Conservation (phyloP, 2,797 vertebrate genomes). For the Heteromormyrus szaboi region DNA sequence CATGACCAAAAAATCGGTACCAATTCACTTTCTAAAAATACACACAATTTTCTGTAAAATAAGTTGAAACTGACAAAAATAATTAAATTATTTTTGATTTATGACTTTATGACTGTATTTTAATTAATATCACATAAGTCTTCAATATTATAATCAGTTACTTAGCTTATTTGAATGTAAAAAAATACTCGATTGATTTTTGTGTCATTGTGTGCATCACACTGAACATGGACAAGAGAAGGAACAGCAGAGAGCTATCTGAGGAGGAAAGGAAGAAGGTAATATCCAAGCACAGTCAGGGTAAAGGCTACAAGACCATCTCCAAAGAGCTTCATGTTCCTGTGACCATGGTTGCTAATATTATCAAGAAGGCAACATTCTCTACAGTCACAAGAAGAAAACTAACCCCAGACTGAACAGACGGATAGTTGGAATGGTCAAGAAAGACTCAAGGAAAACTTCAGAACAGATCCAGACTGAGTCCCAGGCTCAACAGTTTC, state of each 20-base stretch:
- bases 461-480: not conserved
- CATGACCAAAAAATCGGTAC: not conserved
- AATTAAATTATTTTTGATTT: not conserved
- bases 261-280: not conserved
- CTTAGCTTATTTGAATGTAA: not conserved
- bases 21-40: not conserved
- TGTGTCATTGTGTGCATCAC: not conserved
- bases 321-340: not conserved
- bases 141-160: not conserved
- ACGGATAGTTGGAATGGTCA: not conserved
- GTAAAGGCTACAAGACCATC: not conserved
- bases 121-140: not conserved
- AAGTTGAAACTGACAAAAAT: not conserved
- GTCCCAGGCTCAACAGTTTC: not conserved
- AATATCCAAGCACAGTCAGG: not conserved
- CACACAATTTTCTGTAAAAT: not conserved
- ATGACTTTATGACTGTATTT: not conserved
- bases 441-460: not conserved
- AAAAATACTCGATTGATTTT: not conserved
- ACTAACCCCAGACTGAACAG: not conserved
- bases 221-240: not conserved
- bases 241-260: not conserved
- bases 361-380: not conserved
- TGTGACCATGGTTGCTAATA: not conserved
- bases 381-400: not conserved